Base-by-base conservation (phyloP, 1,140 invertebrate genomes). In the Trachymyrmex septentrionalis region DNA sequence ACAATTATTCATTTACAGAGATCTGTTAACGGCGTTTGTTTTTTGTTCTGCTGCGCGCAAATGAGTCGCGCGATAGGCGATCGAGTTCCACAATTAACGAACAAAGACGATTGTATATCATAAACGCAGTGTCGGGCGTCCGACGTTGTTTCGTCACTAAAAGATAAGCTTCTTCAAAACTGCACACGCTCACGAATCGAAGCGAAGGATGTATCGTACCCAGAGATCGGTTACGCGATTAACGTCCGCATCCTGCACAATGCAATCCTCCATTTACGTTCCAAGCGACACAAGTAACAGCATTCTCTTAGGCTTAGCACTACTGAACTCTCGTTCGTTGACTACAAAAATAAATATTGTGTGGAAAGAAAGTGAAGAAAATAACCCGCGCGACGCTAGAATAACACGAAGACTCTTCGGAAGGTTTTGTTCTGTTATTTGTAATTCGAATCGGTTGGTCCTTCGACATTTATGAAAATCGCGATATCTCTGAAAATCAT, bases 161-260 rank as follows among this genome's bases (percentile, higher is more conserved):
- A 19, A 82, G 88, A 90, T 90, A 91, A 90, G 86, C 88, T 90
- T 87, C 86, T 86, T 88, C 86, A 88, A 90, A 91, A 86, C 44
- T 88, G 86, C 82, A 88, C 69, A 71, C 77, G 72, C 87, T 86
- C 44, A 48, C 57, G 80, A 64, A 78, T 78, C 86, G 66, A 90
- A 88, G 71, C 86, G 66, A 90, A 88, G 71, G 76, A 86, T 87
- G 48, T 34, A 27, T 2, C 3, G 30, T 67, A 30, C 69, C 24
- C 24, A 30, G 50, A 82, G 59, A n/a, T 63, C 61, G 64, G 66
- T 88, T 90, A 91, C 69, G 71, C 72, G 88, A 91, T 91, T 88
- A 88, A 88, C 57, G 61, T 86, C 86, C 89, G 86, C 86, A 91
- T 90, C 88, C 86, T 85, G 86, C 67, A 59, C 85, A 59, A 75